These are phyloP conservation scores for Mesochorus sp. DNA, from an alignment of 2,888 invertebrate genomes.

Conservation along the genomic window DNA sequence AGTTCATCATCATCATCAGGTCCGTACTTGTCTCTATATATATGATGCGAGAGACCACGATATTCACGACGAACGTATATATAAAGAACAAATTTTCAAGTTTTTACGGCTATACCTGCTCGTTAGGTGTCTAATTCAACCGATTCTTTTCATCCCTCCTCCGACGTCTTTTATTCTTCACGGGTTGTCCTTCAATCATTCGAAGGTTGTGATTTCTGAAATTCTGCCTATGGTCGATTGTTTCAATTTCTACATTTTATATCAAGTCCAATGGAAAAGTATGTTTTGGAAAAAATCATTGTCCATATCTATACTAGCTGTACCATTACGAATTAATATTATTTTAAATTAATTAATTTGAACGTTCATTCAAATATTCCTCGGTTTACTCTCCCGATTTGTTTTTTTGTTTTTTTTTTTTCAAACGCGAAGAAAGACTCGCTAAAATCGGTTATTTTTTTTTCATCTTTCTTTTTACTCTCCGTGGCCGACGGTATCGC, in stretches of 20 bases:
- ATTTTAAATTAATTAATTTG: no score
- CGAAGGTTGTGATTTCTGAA: no score
- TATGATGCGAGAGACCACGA: constrained; percentile 11
- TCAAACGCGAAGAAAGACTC: not conserved
- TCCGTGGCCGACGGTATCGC: constrained; percentile 6
- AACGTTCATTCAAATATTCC: not conserved
- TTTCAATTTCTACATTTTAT: no score
- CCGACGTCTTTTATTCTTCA: not conserved
- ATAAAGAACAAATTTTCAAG: constrained; percentile 75
- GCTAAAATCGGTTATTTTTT: not conserved
- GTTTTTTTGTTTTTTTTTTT: no score
- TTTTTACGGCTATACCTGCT: constrained; percentile 73
- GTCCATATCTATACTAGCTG: no score
- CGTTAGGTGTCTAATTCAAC: constrained; percentile 73
- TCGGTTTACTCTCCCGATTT: not conserved
- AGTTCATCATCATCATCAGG: constrained; percentile 81
- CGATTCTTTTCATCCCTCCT: constrained; percentile 8
- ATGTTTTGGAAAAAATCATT: no score
- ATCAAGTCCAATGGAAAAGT: no score
- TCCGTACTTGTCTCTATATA: constrained; percentile 60
- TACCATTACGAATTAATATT: no score
- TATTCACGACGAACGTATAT: constrained; percentile 70
- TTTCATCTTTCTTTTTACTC: not conserved
- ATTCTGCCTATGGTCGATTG: no score
- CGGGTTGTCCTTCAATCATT: no score